Evolutionary conservation across 2,113 vertebrate genomes (phyloP), one percentile per base, ranked within the genome.

Genomic region (Balaenoptera acutorostrata): DNA sequence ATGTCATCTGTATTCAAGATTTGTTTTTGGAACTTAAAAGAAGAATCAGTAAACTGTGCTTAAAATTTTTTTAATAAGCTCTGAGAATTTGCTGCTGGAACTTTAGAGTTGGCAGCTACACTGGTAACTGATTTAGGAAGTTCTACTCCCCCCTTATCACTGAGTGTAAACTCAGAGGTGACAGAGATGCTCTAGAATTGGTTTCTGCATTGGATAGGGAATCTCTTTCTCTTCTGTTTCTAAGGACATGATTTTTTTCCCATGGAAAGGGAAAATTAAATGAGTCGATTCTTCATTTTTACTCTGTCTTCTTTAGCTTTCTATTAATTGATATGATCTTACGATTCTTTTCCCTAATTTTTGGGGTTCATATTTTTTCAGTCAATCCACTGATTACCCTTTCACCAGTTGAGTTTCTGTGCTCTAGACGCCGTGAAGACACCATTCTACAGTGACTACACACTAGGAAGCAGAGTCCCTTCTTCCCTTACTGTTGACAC

Each of bases 61-160:
- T 57, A 36, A 74, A 90, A 77, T 46, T 49, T 68, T 44, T 15
- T 29, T 23, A 49, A 63, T 31, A 69, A 61, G 31, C 11, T 31
- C 74, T 93, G 80, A 91, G 77, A 95, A 80, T 88, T 86, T 86
- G 29, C 52, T 93, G 23, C 11, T 44, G 46, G 49, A 97, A 15
- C 63, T 44, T 52, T 17, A 52, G 3, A 31, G 10, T 49, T 66
- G 52, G 52, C 39, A 49, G 44, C 25, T 41, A 46, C 25, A 55
- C 36, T 39, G 8, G 29, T 41, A 11, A n/a, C 6, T n/a, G 18
- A 68, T 87, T 82, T 49, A 20, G 31, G 27, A 86, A 95, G 33
- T 78, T 11, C 6, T 59, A 10, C 15, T 81, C 12, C 25, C 27
- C 23, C 3, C 31, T 41, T 18, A 57, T 46, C 23, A n/a, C 13